Conservation (phyloP, 2,888 invertebrate species). For the Ophioninae sp. region DNA sequence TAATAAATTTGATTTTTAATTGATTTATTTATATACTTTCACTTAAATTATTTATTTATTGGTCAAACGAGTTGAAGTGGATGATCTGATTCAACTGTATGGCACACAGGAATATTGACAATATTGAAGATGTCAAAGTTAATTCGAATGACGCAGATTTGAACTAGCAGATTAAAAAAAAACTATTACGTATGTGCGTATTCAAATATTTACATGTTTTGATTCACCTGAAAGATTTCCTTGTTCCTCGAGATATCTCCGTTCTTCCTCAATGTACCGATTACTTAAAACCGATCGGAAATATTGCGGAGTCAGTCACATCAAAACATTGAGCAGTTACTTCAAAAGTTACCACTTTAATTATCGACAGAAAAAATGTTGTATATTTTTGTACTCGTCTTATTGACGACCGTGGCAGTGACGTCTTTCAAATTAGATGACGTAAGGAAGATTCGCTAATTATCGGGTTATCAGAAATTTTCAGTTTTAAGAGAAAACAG, state of each 20-base stretch:
- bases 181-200: no score
- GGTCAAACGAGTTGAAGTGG: no score
- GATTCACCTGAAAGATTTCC: background rate
- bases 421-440: background rate
- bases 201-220: no score
- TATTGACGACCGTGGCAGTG: slow-evolving; percentile 4
- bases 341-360: background rate
- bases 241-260: background rate
- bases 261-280: background rate
- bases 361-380: background rate
- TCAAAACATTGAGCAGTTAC: background rate
- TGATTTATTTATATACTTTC: no score
- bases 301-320: background rate
- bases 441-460: background rate
- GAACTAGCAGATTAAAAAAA: no score
- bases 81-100: no score
- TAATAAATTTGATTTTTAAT: no score
- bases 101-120: no score
- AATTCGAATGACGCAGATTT: no score
- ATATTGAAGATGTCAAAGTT: no score
- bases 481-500: no score
- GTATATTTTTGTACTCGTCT: background rate
- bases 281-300: background rate
- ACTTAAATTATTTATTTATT: no score
- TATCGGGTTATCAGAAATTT: background rate